Conservation (phyloP, 2,113 vertebrate species). For the Toxotes chatareus region DNA sequence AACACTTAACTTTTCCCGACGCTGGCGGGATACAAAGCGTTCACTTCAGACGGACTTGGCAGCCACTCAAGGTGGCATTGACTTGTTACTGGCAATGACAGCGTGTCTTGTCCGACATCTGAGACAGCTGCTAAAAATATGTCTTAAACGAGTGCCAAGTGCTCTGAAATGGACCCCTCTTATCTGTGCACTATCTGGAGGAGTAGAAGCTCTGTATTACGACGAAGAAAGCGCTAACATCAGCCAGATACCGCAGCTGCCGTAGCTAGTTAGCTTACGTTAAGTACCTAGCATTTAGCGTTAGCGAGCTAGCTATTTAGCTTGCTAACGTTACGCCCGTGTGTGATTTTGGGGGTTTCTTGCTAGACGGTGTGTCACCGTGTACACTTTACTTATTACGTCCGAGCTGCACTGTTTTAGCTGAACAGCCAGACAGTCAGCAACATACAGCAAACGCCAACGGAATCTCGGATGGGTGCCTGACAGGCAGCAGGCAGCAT, state of each 20-base stretch:
- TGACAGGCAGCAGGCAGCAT: constrained; percentile 51
- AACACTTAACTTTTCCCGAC: not conserved
- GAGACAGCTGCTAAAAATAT: constrained; percentile 36
- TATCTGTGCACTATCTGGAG: not conserved
- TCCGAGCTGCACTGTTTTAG: too few relatives aligned
- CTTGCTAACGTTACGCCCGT: constrained; percentile 53
- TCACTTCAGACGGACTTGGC: constrained; percentile 31
- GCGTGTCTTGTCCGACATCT: constrained; percentile 47
- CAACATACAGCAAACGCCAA: not conserved
- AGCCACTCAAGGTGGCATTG: constrained; percentile 46
- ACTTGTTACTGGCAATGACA: constrained; percentile 52
- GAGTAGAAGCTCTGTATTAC: not conserved
- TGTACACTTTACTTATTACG: not conserved
- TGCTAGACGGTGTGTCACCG: constrained; percentile 18
- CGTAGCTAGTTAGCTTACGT: constrained; percentile 67
- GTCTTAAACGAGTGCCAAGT: constrained; percentile 23
- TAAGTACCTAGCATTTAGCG: constrained; percentile 52
- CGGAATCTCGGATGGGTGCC: not conserved
- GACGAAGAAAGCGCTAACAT: constrained; percentile 13
- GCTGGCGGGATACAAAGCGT: not conserved
- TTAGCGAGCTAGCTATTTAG: constrained; percentile 73
- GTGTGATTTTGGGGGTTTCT: constrained; percentile 24
- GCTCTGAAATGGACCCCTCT: not conserved
- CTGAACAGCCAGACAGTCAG: not conserved
- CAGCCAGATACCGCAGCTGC: constrained; percentile 28